Conservation (phyloP, 2,113 vertebrate genomes). For the Datnioides undecimradiatus region DNA sequence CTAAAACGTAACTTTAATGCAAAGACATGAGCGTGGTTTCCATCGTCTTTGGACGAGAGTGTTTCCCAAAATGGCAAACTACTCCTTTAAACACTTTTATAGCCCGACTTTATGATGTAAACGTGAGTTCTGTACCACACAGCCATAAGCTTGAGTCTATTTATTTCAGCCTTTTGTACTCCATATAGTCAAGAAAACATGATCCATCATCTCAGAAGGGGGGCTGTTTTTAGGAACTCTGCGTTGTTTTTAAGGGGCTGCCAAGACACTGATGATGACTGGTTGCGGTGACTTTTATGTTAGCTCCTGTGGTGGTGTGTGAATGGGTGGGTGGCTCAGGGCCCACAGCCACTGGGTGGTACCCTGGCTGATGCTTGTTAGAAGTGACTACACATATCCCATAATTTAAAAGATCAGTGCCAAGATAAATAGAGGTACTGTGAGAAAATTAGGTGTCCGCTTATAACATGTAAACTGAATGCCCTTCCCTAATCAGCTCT, state of each 20-base stretch:
- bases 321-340: conserved; percentile 49
- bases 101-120: not conserved
- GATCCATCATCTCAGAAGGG: conserved; percentile 15
- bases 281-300: conserved; percentile 66
- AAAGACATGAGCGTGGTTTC: not conserved
- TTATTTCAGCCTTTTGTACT: conserved; percentile 9
- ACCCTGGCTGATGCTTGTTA: conserved; percentile 52
- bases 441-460: conserved; percentile 50
- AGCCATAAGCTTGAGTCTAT: not conserved
- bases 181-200: conserved; percentile 6
- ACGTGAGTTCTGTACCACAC: not conserved
- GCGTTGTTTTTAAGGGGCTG: conserved; percentile 47
- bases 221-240: conserved; percentile 28
- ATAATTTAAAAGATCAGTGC: conserved; percentile 63
- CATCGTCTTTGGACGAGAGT: not conserved
- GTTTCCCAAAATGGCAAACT: not conserved
- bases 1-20: not conserved
- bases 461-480: conserved; percentile 34
- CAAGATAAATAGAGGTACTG: conserved; percentile 63
- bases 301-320: conserved; percentile 29
- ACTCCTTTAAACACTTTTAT: not conserved
- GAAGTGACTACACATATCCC: conserved; percentile 51
- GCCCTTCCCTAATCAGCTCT: conserved; percentile 36
- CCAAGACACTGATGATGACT: conserved; percentile 63
- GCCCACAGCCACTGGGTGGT: conserved; percentile 70